Evolutionary conservation across 2,888 invertebrate genomes (phyloP).

Genomic region (Sericinus montela): DNA sequence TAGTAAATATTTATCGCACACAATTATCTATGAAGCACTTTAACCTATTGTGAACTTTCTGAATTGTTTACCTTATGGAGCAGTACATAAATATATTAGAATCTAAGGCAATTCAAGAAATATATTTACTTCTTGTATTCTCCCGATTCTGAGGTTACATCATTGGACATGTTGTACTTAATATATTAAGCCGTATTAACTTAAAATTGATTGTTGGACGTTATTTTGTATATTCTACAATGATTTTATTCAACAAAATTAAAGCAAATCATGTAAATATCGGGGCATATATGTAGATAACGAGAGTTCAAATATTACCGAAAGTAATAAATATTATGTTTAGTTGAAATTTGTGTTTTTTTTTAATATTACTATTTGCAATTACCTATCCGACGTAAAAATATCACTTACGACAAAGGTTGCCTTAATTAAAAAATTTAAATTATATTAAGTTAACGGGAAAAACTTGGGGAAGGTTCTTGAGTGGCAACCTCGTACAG

Average conservation of each 20-base stretch:
- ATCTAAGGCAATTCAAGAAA: conserved; percentile 27
- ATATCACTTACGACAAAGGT: too few relatives aligned
- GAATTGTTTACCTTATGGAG: conserved; percentile 1
- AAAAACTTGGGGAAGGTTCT: too few relatives aligned
- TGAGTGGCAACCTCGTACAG: too few relatives aligned
- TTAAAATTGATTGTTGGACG: conserved; percentile 61
- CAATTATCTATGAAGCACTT: conserved; percentile 21
- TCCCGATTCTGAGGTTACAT: conserved; percentile 31
- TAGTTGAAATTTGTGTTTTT: conserved; percentile 53
- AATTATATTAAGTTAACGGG: too few relatives aligned
- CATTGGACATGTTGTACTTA: conserved; percentile 62
- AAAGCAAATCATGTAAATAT: conserved; percentile 62
- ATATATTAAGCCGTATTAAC: conserved; percentile 49
- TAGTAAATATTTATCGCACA: conserved; percentile 13
- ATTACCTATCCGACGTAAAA: too few relatives aligned
- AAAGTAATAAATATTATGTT: conserved; percentile 74
- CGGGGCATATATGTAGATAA: conserved; percentile 66
- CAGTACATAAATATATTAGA: conserved; percentile 10
- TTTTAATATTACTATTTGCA: conserved; percentile 19
- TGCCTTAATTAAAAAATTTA: too few relatives aligned
- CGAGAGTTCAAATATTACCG: conserved; percentile 76
- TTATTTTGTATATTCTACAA: conserved; percentile 69
- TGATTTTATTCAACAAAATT: conserved; percentile 59
- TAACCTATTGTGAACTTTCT: conserved; percentile 9
- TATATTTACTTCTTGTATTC: conserved; percentile 47